Evolutionary conservation across 2,888 invertebrate species (phyloP).

Genomic region (Rhamnusium bicolor): DNA sequence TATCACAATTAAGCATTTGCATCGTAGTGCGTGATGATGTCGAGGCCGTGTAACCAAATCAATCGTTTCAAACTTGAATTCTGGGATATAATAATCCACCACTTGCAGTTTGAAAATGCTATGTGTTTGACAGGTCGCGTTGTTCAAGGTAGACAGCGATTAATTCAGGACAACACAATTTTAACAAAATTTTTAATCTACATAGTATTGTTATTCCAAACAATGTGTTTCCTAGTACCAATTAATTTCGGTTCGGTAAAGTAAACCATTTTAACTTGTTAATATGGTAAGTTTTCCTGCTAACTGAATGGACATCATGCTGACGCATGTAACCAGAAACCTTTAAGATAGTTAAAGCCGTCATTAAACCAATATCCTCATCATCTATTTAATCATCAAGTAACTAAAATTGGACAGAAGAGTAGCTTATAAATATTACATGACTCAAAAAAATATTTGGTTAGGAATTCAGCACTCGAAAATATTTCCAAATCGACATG

Average conservation of each 20-base stretch:
- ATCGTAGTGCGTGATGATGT: constrained; percentile 28
- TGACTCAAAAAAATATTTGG: too few relatives aligned
- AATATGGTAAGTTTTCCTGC: too few relatives aligned
- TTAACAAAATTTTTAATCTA: background rate
- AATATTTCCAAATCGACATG: too few relatives aligned
- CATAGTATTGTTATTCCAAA: background rate
- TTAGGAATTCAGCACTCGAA: too few relatives aligned
- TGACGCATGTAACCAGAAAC: too few relatives aligned
- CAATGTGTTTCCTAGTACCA: background rate
- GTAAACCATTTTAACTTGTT: too few relatives aligned
- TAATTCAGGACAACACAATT: background rate
- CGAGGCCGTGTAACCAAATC: constrained; percentile 17
- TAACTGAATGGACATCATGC: too few relatives aligned
- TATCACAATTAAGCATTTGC: constrained; percentile 21
- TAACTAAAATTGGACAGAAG: too few relatives aligned
- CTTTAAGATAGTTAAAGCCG: too few relatives aligned
- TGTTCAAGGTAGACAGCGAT: constrained; percentile 16
- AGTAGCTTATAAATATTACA: too few relatives aligned
- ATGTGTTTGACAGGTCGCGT: constrained; percentile 12
- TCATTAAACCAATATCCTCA: too few relatives aligned
- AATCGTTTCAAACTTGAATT: constrained; percentile 8
- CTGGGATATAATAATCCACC: background rate
- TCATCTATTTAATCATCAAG: too few relatives aligned
- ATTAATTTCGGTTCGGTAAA: background rate
- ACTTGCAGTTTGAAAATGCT: constrained; percentile 9